Base-by-base conservation (phyloP, 2,113 vertebrate species). In the Thryonomys swinderianus region DNA sequence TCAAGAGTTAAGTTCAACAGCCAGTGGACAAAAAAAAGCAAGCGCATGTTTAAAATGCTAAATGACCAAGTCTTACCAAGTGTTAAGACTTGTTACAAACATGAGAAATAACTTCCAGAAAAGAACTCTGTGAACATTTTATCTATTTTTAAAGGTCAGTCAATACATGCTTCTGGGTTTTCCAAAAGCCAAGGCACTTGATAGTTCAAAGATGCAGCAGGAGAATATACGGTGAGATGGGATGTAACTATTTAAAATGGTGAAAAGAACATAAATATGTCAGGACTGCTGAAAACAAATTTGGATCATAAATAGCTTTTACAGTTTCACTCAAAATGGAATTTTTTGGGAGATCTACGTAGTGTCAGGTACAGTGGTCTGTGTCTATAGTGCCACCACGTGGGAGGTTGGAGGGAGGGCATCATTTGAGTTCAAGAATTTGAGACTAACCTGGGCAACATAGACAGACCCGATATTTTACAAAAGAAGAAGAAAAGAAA, bases 1-100 rank as follows among this genome's bases (percentile, higher is more conserved):
- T 83, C 23, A 42, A 88, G 59, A 69, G 34, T 96, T 25, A 42
- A 96, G 48, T 32, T 97, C 93, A 80, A 73, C 11, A 94, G 88
- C 55, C 62, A 74, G 23, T 34, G 20, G 23, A n/a, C 9, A 2
- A 5, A 34, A 59, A 59, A 69, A 48, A 83, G 64, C 79, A 9
- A 53, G 42, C 73, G 30, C 25, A 51, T 42, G 82, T 88, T 45
- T 42, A 67, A 61, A 78, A 73, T 59, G 27, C 37, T 86, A 85
- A 73, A 69, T 34, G 78, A 85, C n/a, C 88, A 96, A 83, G 79
- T 89, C 85, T 87, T 81, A 87, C 40, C 40, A 89, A n/a, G n/a
- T 95, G 32, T 78, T 95, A 94, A 92, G 82, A 90, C 45, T 57
- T 80, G 23, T 85, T 93, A 81, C 4, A 84, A 82, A 55, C 30